These are phyloP conservation scores for Monodelphis domestica DNA, from an alignment of 2,797 vertebrate genomes.

Conservation along the genomic window DNA sequence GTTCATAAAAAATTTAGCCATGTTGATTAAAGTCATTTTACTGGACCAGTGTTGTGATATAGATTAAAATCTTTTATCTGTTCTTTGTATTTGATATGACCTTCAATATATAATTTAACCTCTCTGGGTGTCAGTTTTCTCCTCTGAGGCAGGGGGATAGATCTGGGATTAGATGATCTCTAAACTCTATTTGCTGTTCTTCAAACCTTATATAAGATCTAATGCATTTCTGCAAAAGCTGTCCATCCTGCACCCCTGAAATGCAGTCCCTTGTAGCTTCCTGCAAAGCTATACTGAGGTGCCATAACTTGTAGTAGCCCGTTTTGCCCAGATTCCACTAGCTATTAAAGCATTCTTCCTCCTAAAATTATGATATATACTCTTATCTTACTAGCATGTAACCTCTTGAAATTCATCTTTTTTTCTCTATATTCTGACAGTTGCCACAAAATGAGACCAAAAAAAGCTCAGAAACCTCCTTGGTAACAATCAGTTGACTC, in stretches of 20 bases:
- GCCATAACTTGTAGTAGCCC: background rate
- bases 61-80: background rate
- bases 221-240: background rate
- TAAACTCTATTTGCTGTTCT: background rate
- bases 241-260: background rate
- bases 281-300: background rate
- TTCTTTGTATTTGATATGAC: background rate
- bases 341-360: background rate
- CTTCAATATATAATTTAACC: too few species aligned
- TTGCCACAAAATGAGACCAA: background rate
- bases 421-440: background rate
- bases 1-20: background rate
- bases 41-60: accelerated
- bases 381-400: background rate
- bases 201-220: background rate
- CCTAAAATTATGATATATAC: background rate
- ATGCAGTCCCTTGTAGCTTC: background rate
- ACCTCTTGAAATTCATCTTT: background rate
- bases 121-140: background rate
- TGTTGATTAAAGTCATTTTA: background rate
- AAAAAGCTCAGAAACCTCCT: background rate
- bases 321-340: background rate
- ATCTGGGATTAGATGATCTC: background rate
- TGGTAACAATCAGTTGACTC: background rate
- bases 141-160: background rate